These are phyloP conservation scores for Glyptemys insculpta DNA, from an alignment of 2,797 vertebrate species.

Conservation along the genomic window DNA sequence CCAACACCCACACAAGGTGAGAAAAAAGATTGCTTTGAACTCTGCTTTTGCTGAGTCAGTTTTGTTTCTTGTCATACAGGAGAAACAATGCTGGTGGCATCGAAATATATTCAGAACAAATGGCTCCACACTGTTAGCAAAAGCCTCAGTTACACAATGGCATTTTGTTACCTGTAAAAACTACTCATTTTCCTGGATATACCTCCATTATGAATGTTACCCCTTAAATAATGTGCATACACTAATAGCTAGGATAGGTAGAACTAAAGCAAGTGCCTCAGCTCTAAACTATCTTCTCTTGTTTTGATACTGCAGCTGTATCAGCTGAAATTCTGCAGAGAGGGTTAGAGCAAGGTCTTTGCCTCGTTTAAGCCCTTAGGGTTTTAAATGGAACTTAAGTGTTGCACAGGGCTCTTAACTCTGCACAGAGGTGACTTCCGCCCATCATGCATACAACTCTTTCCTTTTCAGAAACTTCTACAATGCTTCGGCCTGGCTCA, in stretches of 20 bases:
- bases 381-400: not conserved
- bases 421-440: not conserved
- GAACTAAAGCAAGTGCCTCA: not conserved
- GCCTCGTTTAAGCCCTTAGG: not conserved
- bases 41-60: not conserved
- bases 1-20: not conserved
- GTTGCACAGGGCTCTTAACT: not conserved
- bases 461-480: not conserved
- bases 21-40: not conserved
- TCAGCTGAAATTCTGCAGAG: not conserved
- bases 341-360: not conserved
- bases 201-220: not conserved
- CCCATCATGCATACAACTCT: not conserved
- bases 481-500: not conserved
- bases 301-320: not conserved
- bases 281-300: not conserved
- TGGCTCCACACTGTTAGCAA: not conserved
- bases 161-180: not conserved
- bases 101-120: not conserved
- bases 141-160: not conserved
- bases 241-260: not conserved
- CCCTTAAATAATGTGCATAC: not conserved
- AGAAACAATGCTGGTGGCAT: not conserved
- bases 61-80: not conserved
- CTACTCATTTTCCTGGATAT: not conserved